Percentiles rank a stretch among this genome's conserved stretches.
Evolutionary conservation across 2,888 invertebrate species (phyloP).

Genomic region (Eupithecia inturbata): DNA sequence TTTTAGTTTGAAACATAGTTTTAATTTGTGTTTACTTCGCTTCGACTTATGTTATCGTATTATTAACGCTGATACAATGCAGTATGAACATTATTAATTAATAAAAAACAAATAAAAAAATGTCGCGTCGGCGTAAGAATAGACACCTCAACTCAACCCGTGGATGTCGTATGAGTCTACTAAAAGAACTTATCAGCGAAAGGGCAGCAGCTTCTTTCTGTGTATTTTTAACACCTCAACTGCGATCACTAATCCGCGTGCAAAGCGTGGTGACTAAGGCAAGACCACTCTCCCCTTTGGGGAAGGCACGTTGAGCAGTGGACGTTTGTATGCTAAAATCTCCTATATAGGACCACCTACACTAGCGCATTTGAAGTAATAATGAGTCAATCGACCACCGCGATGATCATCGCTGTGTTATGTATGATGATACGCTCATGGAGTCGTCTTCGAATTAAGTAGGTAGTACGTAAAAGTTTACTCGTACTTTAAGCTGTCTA

Average conservation of each 20-base stretch:
- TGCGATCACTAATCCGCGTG: background rate
- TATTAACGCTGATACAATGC: background rate
- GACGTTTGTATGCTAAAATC: background rate
- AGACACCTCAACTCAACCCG: background rate
- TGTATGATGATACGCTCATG: background rate
- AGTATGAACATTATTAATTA: background rate
- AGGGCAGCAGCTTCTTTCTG: background rate
- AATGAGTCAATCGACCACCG: background rate
- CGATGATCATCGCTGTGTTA: too few relatives aligned
- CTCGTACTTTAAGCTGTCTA: too few relatives aligned
- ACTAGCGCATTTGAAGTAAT: background rate
- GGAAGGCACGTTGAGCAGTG: background rate
- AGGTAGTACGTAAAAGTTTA: background rate
- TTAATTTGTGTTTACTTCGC: background rate
- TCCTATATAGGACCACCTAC: background rate
- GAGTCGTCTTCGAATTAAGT: background rate
- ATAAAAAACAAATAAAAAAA: background rate
- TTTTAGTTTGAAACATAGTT: background rate
- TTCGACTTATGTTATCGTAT: background rate
- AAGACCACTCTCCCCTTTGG: background rate
- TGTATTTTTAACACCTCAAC: too few relatives aligned
- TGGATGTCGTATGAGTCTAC: background rate
- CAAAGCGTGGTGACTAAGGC: background rate
- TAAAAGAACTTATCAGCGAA: background rate
- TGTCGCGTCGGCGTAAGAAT: background rate